phyloP scores from a whole-genome alignment of 2,113 vertebrate genomes.

The Centrocercus urophasianus region DNA sequence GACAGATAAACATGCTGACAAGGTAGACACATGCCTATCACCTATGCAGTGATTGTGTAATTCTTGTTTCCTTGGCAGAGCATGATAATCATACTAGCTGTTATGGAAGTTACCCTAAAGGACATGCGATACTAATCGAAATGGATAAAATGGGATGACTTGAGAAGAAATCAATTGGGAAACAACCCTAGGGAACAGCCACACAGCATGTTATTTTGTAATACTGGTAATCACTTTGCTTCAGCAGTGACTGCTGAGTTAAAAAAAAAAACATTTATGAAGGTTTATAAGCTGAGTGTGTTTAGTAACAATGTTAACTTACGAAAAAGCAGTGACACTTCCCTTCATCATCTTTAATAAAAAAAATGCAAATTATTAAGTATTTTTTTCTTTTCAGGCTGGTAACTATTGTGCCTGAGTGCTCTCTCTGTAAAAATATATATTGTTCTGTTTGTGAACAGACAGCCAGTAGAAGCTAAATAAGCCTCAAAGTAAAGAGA shows the following conservation, averaged over 20 bases:
- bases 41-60: neutral
- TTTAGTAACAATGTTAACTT: neutral
- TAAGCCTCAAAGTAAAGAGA: neutral
- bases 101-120: constrained; percentile 23
- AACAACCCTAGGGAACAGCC: neutral
- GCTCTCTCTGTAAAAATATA: neutral
- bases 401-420: neutral
- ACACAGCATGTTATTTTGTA: neutral
- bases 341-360: neutral
- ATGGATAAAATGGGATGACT: neutral
- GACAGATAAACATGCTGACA: neutral
- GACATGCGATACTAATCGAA: constrained; percentile 25
- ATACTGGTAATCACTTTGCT: neutral
- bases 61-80: constrained; percentile 24
- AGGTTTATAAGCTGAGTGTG: neutral
- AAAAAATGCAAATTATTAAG: neutral
- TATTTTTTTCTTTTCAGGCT: neutral
- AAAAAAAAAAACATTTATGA: neutral
- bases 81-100: neutral
- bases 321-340: neutral
- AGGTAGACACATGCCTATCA: neutral
- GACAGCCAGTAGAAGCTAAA: neutral
- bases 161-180: neutral
- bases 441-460: neutral
- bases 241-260: neutral